Evolutionary conservation across 2,113 vertebrate species (phyloP), one percentile per base, ranked within the genome.

Genomic region (Oryzias curvinotus): DNA sequence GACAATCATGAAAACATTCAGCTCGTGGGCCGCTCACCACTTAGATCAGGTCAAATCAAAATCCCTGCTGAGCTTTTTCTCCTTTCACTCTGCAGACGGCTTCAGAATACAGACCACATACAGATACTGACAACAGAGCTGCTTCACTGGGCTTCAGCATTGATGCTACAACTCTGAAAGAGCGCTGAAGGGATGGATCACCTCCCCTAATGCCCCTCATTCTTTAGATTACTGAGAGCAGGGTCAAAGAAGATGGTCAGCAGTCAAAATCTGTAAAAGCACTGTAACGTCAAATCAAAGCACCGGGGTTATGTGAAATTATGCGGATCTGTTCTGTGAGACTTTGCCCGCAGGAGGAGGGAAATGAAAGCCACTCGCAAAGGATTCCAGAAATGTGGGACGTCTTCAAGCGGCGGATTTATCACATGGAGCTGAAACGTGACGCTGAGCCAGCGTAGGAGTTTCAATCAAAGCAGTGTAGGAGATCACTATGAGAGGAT

Each of bases 381-480:
- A 50, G 47, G 19, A 70, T 21, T 45, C 30, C 50, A 2, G 53
- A n/a, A 19, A 44, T 28, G 51, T 21, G 25, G 26, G 42, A 50
- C 21, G 52, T 52, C 18, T 57, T 16, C 8, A 19, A 47, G 3
- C 0, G 17, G 25, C 10, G 28, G 17, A 18, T 73, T 48, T 52
- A 63, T 68, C 58, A 74, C 57, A 16, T 62, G 69, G 12, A 16
- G 26, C 57, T 42, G 56, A 23, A 44, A 44, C n/a, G 56, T 71
- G 68, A 75, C 63, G 75, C 63, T 47, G 57, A 1, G 30, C 52
- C 49, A 7, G 59, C 55, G 78, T 65, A 36, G 73, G 67, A 69
- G 75, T 57, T 65, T 63, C 65, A 68, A 68, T 71, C 74, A 57
- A 57, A 74, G 82, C 78, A 56, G 85, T 28, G 26, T 4, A 28